Base-by-base conservation (phyloP, 2,797 vertebrate genomes). In the Denticeps clupeoides region DNA sequence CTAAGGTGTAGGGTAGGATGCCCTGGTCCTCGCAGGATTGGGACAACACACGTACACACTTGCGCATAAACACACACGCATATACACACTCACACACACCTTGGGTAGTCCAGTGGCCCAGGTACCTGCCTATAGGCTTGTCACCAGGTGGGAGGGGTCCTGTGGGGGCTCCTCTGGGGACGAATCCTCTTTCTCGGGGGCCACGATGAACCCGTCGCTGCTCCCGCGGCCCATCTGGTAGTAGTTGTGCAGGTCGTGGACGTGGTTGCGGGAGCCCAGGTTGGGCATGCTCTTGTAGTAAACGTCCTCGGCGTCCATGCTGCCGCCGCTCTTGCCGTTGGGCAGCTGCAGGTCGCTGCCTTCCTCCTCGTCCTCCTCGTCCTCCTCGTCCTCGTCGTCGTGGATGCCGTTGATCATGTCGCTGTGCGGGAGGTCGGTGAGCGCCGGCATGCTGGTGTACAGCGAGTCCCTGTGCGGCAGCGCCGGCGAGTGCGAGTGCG, bases 201-300 rank as follows among this genome's bases (percentile, higher is more conserved):
- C 88, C 65, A 89, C 89, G 80, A 97, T 92, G 73, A 95, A 95
- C 41, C 92, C 91, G 1, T 99, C 94, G 31, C 93, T 99, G 78
- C 92, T 93, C 45, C 95, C 95, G 2, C 91, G 89, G 21, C 94
- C 92, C 79, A 98, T 88, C 78, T 94, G 93, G 81, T 98, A 97
- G 80, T 97, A 97, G 73, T 83, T 89, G 74, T 96, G 93, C 63
- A 96, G 88, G 79, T 93, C 90, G 52, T 93, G 91, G 51, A 92
- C 78, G 63, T 95, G 91, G 71, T 90, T 91, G 67, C 89, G 82
- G 76, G 91, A 89, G 74, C 93, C 94, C 44, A 97, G 72, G 78
- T 99, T 97, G 67, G 94, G 94, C 94, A 99, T 97, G 81, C 93
- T 99, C 78, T 99, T 99, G 75, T 95, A 99, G 78, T 93, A 97